A percentile compares a stretch with the other conserved stretches of the same genome.
Evolutionary conservation across 2,888 invertebrate species (phyloP).

Genomic region (Harpalus rufipes): DNA sequence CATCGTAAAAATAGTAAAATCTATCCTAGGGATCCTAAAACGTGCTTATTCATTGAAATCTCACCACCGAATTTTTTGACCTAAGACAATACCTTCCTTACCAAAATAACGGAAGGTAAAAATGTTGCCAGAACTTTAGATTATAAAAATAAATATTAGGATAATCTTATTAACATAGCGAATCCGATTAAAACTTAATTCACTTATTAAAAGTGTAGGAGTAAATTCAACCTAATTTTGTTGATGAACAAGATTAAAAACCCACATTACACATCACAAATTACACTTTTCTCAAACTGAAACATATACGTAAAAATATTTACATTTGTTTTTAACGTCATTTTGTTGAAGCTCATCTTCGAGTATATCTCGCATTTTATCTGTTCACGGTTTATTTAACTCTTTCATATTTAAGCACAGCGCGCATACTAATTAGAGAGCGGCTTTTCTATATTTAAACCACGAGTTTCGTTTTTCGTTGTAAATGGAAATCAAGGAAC

Average conservation of each 20-base stretch:
- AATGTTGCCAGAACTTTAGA: too few species aligned
- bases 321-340: constrained; percentile 30
- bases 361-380: constrained; percentile 30
- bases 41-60: too few species aligned
- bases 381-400: constrained; percentile 54
- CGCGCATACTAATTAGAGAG: constrained; percentile 21
- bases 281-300: neutral
- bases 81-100: too few species aligned
- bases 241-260: constrained; percentile 20
- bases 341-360: constrained; percentile 26
- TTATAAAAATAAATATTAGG: neutral
- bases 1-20: too few species aligned
- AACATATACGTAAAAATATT: constrained; percentile 15
- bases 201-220: neutral
- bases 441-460: constrained; percentile 53
- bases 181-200: constrained; percentile 4
- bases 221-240: neutral
- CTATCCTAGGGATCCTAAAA: too few species aligned
- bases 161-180: neutral
- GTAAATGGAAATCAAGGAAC: constrained; percentile 34
- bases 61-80: too few species aligned
- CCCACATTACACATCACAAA: neutral
- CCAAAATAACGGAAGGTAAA: too few species aligned
- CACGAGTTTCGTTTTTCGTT: constrained; percentile 10
- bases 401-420: constrained; percentile 42